These are phyloP conservation scores for Trissolcus japonicus DNA, from an alignment of 2,888 invertebrate species.

Conservation along the genomic window DNA sequence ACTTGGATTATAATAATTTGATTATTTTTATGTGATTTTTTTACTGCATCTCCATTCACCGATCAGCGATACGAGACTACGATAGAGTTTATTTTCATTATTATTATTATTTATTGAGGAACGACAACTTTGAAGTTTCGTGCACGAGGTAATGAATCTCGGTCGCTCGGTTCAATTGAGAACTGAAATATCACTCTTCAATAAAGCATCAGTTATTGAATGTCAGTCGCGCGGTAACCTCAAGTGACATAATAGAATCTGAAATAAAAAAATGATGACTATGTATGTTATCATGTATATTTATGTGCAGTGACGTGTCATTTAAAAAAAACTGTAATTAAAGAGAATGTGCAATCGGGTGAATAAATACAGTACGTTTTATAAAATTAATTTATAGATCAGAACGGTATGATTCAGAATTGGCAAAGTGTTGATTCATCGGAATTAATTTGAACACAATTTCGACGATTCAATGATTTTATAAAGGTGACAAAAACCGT, in stretches of 20 bases:
- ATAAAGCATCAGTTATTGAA: slow-evolving; percentile 11
- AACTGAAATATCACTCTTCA: slow-evolving; percentile 23
- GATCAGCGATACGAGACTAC: no score
- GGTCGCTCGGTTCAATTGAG: slow-evolving; percentile 24
- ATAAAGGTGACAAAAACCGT: neutral
- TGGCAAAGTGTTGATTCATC: neutral
- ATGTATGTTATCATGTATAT: slow-evolving; percentile 4
- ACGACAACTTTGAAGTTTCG: no score
- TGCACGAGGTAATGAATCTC: slow-evolving; percentile 5
- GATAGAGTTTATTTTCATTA: no score
- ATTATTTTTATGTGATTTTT: no score
- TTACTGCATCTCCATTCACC: no score
- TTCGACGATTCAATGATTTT: neutral
- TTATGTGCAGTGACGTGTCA: slow-evolving; percentile 6
- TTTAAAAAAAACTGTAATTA: slow-evolving; percentile 4
- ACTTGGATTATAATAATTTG: no score
- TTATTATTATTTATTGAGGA: no score
- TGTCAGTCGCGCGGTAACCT: slow-evolving; percentile 1
- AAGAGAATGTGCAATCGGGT: slow-evolving; percentile 3
- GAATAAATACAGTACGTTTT: neutral
- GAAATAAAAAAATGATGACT: slow-evolving; percentile 8
- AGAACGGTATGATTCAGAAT: neutral
- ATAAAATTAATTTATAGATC: neutral
- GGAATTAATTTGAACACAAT: neutral
- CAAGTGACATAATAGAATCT: slow-evolving; percentile 6